Evolutionary conservation across 2,888 invertebrate species (phyloP), one percentile per base, ranked within the genome.

Genomic region (Melanargia galathea): DNA sequence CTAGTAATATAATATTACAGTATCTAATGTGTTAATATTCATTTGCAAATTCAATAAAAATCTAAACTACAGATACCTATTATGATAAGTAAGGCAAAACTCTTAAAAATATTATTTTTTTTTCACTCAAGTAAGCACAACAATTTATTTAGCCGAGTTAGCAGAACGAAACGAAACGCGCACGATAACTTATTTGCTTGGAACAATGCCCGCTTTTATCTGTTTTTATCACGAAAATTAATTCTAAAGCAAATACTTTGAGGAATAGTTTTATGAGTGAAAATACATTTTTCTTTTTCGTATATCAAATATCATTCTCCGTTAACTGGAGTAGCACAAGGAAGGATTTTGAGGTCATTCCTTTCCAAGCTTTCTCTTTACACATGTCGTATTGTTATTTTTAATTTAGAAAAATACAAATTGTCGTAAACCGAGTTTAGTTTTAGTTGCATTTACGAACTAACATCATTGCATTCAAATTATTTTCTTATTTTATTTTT

Each of bases 141-240:
- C 18, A 40, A 57, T 52, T 63, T 62, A 51, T 65, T 63, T 56
- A 45, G 35, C 2, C 18, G 48, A 43, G 26, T 59, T 57, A 52
- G 43, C 55, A 45, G 52, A 62, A 62, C 55, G 57, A 51, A 55
- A 40, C 49, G 45, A 46, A 62, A 61, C 59, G 60, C 16, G 33
- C 24, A 30, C 35, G 55, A 62, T 62, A 63, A 57, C 52, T 35
- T 63, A 43, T 55, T 60, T 49, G 54, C 30, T 64, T 65, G 59
- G 62, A 62, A 65, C 56, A 56, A 52, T 60, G 62, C 62, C 51
- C 51, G 59, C 16, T 60, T 65, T 60, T 62, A 60, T 65, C 51
- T 64, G 56, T 51, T 55, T 56, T 65, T 65, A 62, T 65, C 65
- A 43, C 13, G 43, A 45, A 60, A 62, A 62, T 56, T 55, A 62